Conservation (phyloP, 2,888 invertebrate genomes). For the Mycogona germanica region DNA sequence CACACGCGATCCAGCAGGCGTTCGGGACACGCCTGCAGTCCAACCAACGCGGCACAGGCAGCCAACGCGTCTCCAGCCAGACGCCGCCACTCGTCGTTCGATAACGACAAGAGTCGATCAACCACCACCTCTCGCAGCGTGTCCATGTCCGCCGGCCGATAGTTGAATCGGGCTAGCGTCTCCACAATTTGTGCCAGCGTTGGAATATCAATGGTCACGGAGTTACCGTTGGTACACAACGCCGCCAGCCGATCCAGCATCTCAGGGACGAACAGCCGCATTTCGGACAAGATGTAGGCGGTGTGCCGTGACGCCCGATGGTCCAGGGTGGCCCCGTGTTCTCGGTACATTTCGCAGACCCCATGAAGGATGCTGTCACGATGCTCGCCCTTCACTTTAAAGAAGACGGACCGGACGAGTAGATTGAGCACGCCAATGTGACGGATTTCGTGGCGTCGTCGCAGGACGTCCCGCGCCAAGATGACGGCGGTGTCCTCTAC, state of each 20-base stretch:
- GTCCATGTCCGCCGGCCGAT: not conserved
- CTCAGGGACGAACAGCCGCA: conserved; percentile 6
- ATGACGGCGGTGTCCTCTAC: not conserved
- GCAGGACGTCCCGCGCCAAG: conserved; percentile 6
- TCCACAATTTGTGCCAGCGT: not conserved
- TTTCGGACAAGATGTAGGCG: not conserved
- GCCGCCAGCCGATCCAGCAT: conserved; percentile 1
- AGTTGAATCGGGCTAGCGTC: conserved; percentile 1
- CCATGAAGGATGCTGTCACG: not conserved
- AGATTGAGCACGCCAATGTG: not conserved
- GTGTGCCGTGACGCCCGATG: not conserved
- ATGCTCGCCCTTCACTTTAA: not conserved
- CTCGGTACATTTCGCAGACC: conserved; percentile 9
- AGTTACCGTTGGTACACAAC: not conserved
- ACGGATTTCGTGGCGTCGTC: conserved; percentile 2
- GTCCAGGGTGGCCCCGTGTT: not conserved
- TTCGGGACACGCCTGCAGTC: not conserved
- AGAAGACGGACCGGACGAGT: conserved; percentile 2
- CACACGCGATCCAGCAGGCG: not conserved
- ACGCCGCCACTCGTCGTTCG: no score
- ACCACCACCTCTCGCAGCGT: not conserved
- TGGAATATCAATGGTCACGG: not conserved
- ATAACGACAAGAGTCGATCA: no score
- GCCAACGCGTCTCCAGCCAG: not conserved
- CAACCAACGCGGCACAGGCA: not conserved